Evolutionary conservation across 1,140 invertebrate genomes (phyloP), one percentile per base, ranked within the genome.

Genomic region (Bombus impatiens): DNA sequence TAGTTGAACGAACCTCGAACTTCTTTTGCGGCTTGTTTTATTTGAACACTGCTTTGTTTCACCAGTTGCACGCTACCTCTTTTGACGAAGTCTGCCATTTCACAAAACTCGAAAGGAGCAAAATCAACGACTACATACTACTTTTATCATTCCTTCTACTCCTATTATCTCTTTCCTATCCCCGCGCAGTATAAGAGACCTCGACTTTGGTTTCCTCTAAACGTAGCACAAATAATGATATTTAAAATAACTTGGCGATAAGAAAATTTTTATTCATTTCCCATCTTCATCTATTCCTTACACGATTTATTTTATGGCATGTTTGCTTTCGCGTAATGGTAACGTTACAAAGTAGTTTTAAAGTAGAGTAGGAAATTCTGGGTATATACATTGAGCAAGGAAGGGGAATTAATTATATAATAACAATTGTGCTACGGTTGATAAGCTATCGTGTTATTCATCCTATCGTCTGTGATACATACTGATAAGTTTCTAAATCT

Each of bases 21-120:
- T 86, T 95, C 95, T 92, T 95, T 96, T 0, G 95, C 95, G 37
- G 95, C 95, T 68, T 94, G 94, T 77, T 95, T 96, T 65, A 96
- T 91, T 87, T 96, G 95, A 84, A 95, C 94, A 91, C 96, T 96
- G 78, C 95, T 94, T 68, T 94, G 93, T 89, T 96, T 96, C 37
- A 94, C 94, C 42, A 94, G 86, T 53, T 94, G 93, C 77, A 92
- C 94, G 86, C 93, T 94, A 87, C 92, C 93, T 93, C 92, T 93
- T 84, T 92, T 94, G 76, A 94, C 93, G 77, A 94, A 93, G 86
- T 94, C 93, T 86, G 93, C 92, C 94, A 95, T 95, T 91, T 92
- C 89, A 93, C 92, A 88, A 86, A 90, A 85, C 78, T 13, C 67
- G 78, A 90, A 88, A 92, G 87, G 72, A 86, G 40, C 47, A 57